Evolutionary conservation across 2,797 vertebrate species (phyloP).

Genomic region (Manis crassicaudata): DNA sequence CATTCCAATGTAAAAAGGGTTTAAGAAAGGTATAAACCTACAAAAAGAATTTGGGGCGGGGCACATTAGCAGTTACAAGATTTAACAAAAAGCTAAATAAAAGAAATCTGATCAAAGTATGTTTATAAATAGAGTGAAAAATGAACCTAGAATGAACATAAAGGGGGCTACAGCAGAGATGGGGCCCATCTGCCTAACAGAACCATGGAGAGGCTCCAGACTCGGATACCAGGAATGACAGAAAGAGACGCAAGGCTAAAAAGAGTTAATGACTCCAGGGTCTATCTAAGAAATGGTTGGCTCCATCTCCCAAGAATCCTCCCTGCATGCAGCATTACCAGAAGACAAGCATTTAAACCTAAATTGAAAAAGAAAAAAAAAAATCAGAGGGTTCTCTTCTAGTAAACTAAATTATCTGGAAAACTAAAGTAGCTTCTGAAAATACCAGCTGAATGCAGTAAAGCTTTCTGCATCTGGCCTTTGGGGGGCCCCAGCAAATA

Average conservation of each 20-base stretch:
- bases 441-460: not conserved
- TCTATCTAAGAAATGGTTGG: not conserved
- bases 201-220: not conserved
- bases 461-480: not conserved
- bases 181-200: not conserved
- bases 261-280: not conserved
- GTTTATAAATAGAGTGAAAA: constrained; percentile 31
- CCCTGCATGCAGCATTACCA: not conserved
- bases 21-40: not conserved
- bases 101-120: not conserved
- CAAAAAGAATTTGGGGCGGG: not conserved
- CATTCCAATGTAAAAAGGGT: not conserved
- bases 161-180: not conserved
- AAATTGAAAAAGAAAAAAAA: not conserved
- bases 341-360: not conserved
- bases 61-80: not conserved
- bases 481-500: fast-evolving
- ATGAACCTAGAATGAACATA: not conserved
- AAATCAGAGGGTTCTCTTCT: not conserved
- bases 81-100: constrained; percentile 3
- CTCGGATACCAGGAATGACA: not conserved
- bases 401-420: constrained; percentile 30
- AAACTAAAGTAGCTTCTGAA: not conserved
- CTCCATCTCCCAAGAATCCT: not conserved
- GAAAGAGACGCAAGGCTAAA: not conserved